Conservation (phyloP, 2,888 invertebrate genomes). For the Drosophila silvestris region DNA sequence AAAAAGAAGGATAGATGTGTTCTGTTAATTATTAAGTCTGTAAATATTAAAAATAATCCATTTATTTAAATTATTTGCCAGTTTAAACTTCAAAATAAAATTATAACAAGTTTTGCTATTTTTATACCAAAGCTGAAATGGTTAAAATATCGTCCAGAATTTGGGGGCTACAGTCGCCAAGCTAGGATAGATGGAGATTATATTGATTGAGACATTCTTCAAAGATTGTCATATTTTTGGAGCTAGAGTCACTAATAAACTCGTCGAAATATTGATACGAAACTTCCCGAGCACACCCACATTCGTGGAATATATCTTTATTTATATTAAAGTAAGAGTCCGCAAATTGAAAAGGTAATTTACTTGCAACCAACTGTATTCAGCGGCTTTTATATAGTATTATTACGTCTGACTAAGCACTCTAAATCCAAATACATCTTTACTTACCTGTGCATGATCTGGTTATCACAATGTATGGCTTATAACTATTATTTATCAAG, state of each 20-base stretch:
- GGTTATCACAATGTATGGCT: neutral
- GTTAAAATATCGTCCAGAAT: neutral
- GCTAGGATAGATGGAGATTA: neutral
- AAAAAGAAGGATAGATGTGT: neutral
- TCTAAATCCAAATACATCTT: neutral
- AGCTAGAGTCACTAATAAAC: neutral
- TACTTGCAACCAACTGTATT: neutral
- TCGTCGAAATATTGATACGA: neutral
- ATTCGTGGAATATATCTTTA: neutral
- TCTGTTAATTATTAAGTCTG: neutral
- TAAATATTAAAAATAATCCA: neutral
- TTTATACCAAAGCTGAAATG: neutral
- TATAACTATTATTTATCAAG: neutral
- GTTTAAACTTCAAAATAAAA: neutral
- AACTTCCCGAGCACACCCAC: neutral
- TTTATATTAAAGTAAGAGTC: neutral
- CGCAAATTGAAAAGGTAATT: neutral
- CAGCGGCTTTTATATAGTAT: neutral
- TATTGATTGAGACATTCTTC: neutral
- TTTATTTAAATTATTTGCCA: neutral
- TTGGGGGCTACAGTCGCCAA: neutral
- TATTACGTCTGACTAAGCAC: neutral
- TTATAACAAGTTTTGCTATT: neutral
- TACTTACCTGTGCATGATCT: constrained; percentile 7
- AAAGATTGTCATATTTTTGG: neutral